Evolutionary conservation across 2,888 invertebrate genomes (phyloP).

Genomic region (Linnaemya vulpina): DNA sequence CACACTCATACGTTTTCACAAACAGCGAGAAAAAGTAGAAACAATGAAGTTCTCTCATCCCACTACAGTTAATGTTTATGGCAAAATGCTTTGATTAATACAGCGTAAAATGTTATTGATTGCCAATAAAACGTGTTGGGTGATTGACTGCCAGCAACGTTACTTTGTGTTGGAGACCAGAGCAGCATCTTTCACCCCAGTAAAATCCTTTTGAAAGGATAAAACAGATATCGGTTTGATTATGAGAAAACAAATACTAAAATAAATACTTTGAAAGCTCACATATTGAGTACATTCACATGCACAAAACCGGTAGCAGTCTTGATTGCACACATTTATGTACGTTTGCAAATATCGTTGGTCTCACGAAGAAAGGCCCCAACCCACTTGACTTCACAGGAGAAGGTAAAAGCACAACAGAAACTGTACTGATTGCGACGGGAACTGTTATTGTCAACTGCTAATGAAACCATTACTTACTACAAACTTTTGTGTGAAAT

Average conservation of each 20-base stretch:
- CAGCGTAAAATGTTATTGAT: slow-evolving; percentile 82
- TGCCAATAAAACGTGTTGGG: slow-evolving; percentile 74
- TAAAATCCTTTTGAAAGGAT: neutral
- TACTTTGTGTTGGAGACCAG: neutral
- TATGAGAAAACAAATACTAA: neutral
- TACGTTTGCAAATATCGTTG: slow-evolving; percentile 6
- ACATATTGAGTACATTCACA: too few species aligned
- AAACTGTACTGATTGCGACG: too few species aligned
- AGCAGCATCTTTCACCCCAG: neutral
- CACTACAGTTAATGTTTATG: slow-evolving; percentile 80
- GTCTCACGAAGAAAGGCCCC: too few species aligned
- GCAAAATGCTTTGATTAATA: slow-evolving; percentile 81
- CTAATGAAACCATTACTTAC: too few species aligned
- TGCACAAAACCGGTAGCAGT: neutral
- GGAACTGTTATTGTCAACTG: too few species aligned
- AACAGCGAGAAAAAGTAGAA: neutral
- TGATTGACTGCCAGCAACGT: slow-evolving; percentile 59
- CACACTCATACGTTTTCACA: neutral
- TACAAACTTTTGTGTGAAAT: too few species aligned
- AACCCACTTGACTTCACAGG: too few species aligned
- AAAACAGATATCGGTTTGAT: slow-evolving; percentile 27
- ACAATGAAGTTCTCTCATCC: slow-evolving; percentile 51
- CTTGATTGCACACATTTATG: neutral
- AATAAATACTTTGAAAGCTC: too few species aligned
- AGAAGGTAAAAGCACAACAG: too few species aligned